phyloP scores from a whole-genome alignment of 2,113 vertebrate species.

The Eublepharis macularius region DNA sequence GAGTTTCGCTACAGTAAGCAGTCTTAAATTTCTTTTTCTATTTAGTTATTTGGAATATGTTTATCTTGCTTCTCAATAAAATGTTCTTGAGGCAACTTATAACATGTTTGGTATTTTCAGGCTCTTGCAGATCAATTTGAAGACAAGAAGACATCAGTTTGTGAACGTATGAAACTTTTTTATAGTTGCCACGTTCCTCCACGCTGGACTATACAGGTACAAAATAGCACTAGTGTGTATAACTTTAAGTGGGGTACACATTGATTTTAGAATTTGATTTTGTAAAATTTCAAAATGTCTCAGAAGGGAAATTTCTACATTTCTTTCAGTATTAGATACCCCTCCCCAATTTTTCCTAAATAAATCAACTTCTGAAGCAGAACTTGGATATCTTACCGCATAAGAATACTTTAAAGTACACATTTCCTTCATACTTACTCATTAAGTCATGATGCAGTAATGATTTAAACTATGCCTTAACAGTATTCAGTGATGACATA shows the following conservation, averaged over 20 bases:
- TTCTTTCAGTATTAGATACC: not conserved
- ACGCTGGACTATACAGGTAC: conserved; percentile 90
- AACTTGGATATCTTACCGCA: not conserved
- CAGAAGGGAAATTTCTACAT: not conserved
- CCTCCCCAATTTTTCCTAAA: not conserved
- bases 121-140: conserved; percentile 90
- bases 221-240: conserved; percentile 9
- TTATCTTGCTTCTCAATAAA: no score
- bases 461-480: not conserved
- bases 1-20: no score
- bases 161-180: conserved; percentile 92
- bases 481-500: not conserved
- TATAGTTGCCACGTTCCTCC: conserved; percentile 90
- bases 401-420: not conserved
- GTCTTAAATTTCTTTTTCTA: not conserved
- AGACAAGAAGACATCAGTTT: conserved; percentile 75
- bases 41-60: no score
- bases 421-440: not conserved
- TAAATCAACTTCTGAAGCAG: not conserved
- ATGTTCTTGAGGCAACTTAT: not conserved
- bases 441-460: conserved; percentile 22
- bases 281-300: not conserved
- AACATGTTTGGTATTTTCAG: conserved; percentile 52
- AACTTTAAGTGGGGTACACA: not conserved
- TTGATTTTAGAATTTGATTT: not conserved